Evolutionary conservation across 2,113 vertebrate genomes (phyloP), one percentile per base, ranked within the genome.

Genomic region (Plecturocebus donacophilus): DNA sequence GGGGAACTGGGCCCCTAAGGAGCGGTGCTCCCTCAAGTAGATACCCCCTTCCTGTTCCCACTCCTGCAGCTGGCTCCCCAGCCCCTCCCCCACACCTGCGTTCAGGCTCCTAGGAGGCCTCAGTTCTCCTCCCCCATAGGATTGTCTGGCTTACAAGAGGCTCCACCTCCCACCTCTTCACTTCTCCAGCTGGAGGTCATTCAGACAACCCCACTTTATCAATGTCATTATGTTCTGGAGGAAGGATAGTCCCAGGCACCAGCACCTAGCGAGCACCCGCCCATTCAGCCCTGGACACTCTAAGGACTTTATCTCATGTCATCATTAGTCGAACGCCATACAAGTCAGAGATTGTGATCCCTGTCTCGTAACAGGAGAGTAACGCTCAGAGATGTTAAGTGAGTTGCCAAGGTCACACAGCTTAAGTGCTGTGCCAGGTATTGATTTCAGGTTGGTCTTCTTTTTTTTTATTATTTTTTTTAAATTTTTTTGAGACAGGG

Each of bases 21-120:
- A 96, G 58, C n/a, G 3, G 14, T 52, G 75, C 16, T 97, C 96
- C 95, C 97, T 91, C 86, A 77, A 90, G 91, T 82, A 92, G 88
- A 89, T 68, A 75, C 35, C 90, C 92, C 64, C 84, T 90, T 47
- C 75, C n/a, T 0, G 11, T 64, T 56, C 86, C 92, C 0, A 30
- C 94, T 95, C 94, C 75, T 86, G 87, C 97, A 96, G 97, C 98
- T 97, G 98, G 90, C 66, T 96, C 97, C 97, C 79, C 9, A 82
- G 85, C 70, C 87, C 94, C 97, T 95, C 94, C 97, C 80, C 66
- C 49, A 94, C 97, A 97, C 96, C 98, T 98, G 97, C 90, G 96
- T 73, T 97, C 94, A n/a, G 56, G 8, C 45, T 54, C 94, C 97
- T 92, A 6, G 1, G 95, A 75, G 97, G 84, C 86, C 54, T 77